Evolutionary conservation across 2,113 vertebrate genomes (phyloP).

Genomic region (Cyphomyrus discorhynchus): DNA sequence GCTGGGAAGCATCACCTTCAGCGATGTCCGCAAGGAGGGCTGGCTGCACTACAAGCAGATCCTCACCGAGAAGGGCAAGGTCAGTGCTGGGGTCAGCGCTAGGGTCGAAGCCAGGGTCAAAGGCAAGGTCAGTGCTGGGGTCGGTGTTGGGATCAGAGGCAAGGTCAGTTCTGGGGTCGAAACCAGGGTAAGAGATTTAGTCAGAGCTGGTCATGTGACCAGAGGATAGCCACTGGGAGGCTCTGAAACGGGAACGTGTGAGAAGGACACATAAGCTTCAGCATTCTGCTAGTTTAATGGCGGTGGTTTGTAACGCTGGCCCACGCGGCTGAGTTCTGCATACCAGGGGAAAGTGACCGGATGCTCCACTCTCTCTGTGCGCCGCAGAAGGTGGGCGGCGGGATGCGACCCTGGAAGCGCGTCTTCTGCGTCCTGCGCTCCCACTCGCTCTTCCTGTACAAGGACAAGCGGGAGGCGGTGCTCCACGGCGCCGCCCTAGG

Average conservation of each 20-base stretch:
- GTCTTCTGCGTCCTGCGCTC: conserved; percentile 82
- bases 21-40: conserved; percentile 80
- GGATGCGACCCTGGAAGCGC: conserved; percentile 90
- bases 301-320: background rate
- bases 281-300: background rate
- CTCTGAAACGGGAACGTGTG: background rate
- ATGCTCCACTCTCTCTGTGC: background rate
- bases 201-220: background rate
- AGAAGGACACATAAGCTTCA: background rate
- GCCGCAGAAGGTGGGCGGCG: conserved; percentile 81
- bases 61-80: conserved; percentile 96
- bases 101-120: background rate
- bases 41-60: conserved; percentile 95
- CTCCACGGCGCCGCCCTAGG: conserved; percentile 59
- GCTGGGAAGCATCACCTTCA: conserved; percentile 78
- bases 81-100: conserved; percentile 34
- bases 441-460: conserved; percentile 86
- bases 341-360: background rate
- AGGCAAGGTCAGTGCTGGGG: conserved; percentile 70
- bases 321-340: no score
- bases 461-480: conserved; percentile 88
- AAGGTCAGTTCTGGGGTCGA: conserved; percentile 32
- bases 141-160: conserved; percentile 40
- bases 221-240: background rate
- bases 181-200: background rate